Conservation (phyloP, 2,888 invertebrate genomes). For the Nephrotoma flavescens region DNA sequence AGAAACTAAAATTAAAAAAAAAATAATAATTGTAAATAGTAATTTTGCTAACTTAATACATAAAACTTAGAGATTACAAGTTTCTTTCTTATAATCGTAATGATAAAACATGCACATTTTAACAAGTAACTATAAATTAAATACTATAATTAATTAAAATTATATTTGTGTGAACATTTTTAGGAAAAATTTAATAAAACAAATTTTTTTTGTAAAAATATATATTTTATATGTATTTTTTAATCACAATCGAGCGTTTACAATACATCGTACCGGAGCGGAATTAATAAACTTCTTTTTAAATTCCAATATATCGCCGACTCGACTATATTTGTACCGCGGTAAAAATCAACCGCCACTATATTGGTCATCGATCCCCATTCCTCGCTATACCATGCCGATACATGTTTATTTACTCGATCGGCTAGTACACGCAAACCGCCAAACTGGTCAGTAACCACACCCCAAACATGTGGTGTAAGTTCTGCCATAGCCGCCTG, state of each 20-base stretch:
- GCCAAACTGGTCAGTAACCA: conserved; percentile 39
- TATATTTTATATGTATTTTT: background rate
- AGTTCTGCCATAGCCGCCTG: conserved; percentile 54
- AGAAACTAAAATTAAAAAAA: background rate
- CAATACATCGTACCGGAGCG: background rate
- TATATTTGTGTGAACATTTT: background rate
- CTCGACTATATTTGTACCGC: conserved; percentile 42
- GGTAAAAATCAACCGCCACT: conserved; percentile 46
- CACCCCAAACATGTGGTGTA: conserved; percentile 44
- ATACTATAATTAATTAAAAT: background rate
- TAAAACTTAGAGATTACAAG: background rate
- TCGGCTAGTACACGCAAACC: conserved; percentile 48
- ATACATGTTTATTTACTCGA: conserved; percentile 42
- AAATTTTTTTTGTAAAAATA: background rate
- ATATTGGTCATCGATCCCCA: conserved; percentile 40
- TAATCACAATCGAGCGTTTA: background rate
- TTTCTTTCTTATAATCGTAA: background rate
- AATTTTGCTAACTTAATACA: background rate
- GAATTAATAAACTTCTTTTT: conserved; percentile 16
- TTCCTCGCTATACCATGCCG: conserved; percentile 35
- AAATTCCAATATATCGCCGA: conserved; percentile 27
- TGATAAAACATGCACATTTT: background rate
- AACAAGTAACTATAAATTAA: background rate
- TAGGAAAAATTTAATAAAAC: background rate
- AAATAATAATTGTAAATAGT: background rate